Percentiles rank a stretch among this genome's conserved stretches.
Evolutionary conservation across 2,797 vertebrate genomes (phyloP).

Genomic region (Morus bassanus): DNA sequence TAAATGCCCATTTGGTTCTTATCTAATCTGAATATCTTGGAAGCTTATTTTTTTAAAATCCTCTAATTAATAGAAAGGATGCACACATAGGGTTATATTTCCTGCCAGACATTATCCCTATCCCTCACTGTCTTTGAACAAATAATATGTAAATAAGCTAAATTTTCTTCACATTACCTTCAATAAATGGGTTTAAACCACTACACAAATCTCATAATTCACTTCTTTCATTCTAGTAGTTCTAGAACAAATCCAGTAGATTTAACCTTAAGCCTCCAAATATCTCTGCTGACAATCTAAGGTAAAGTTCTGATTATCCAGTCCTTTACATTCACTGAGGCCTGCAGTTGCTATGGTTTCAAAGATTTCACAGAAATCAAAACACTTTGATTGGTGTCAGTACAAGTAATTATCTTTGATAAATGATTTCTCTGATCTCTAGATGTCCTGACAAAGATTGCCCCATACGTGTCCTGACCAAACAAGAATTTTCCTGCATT

Average conservation of each 20-base stretch:
- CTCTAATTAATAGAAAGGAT: background rate
- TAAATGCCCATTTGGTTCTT: background rate
- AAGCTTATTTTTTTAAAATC: background rate
- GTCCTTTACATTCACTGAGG: conserved; percentile 51
- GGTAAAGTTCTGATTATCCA: conserved; percentile 40
- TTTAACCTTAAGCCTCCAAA: conserved; percentile 68
- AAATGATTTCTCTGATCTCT: conserved; percentile 9
- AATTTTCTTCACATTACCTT: conserved; percentile 40
- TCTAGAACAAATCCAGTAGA: conserved; percentile 65
- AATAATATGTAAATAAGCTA: conserved; percentile 8
- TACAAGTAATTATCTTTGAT: conserved; percentile 31
- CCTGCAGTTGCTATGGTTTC: conserved; percentile 75
- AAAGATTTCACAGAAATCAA: conserved; percentile 65
- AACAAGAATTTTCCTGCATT: background rate
- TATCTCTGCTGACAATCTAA: conserved; percentile 25
- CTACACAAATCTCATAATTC: conserved; percentile 67
- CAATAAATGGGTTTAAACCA: conserved; percentile 57
- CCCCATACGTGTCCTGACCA: background rate
- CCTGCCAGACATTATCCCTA: background rate
- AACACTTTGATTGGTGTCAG: conserved; percentile 45
- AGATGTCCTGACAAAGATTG: background rate
- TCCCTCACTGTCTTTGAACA: background rate
- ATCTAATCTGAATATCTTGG: background rate
- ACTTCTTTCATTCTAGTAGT: conserved; percentile 41
- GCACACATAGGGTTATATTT: background rate